A percentile compares a stretch with the other conserved stretches of the same genome.
phyloP scores from a whole-genome alignment of 2,797 vertebrate species.

The Scomberomorus guttatus region DNA sequence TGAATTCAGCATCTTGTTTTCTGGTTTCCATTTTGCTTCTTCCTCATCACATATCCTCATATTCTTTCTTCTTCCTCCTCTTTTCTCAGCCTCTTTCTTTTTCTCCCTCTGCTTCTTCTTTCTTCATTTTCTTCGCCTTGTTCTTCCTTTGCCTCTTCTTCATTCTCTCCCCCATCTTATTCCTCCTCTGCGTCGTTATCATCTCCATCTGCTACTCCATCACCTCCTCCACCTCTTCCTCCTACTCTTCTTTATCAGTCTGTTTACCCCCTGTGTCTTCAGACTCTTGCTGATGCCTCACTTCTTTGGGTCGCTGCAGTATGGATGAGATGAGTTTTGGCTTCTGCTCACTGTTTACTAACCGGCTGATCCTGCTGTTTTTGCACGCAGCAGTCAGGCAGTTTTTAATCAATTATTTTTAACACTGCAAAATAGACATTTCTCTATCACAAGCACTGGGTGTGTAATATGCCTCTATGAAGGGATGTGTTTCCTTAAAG shows the following conservation, averaged over 20 bases:
- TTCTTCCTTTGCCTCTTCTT: not conserved
- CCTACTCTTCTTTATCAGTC: conserved; percentile 8
- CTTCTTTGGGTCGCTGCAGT: conserved; percentile 46
- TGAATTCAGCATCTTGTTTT: not conserved
- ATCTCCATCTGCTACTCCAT: conserved; percentile 1
- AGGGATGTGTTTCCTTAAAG: conserved; percentile 20
- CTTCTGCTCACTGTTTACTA: conserved; percentile 50
- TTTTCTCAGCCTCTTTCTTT: not conserved
- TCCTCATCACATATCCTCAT: too few species aligned
- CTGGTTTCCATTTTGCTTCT: not conserved
- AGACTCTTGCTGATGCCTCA: conserved; percentile 65
- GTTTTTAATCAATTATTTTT: conserved; percentile 64
- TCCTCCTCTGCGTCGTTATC: not conserved
- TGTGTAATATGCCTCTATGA: conserved; percentile 25
- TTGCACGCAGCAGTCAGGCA: conserved; percentile 39
- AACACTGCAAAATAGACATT: conserved; percentile 59
- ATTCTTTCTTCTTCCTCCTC: too few species aligned
- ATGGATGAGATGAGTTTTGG: conserved; percentile 48
- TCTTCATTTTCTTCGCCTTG: not conserved
- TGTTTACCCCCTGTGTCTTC: conserved; percentile 34
- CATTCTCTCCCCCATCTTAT: not conserved
- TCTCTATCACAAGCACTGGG: conserved; percentile 36
- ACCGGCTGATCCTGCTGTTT: conserved; percentile 71
- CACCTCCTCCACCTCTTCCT: not conserved
- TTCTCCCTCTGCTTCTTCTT: not conserved